Evolutionary conservation across 2,113 vertebrate genomes (phyloP), one percentile per base, ranked within the genome.

Genomic region (Regulus satrapa): DNA sequence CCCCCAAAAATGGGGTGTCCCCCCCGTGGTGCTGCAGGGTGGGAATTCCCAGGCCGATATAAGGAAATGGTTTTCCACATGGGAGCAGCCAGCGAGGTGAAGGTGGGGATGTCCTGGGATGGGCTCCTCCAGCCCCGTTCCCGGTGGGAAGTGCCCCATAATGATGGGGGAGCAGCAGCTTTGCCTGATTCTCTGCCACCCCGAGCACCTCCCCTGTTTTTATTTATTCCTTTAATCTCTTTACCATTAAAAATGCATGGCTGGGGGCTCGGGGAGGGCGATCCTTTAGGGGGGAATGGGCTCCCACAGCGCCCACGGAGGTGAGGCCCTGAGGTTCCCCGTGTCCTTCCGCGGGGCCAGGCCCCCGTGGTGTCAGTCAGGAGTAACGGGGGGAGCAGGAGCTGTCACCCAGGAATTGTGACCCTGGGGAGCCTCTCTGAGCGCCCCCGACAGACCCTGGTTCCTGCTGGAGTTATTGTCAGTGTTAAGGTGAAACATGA

Each of bases 161-260:
- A 24, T 9, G 1, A 24, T 9, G 1, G 38, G 61, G 23, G 29
- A 34, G 59, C 56, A 38, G 45, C 52, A 4, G 29, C 81, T 25
- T n/a, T 79, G 29, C 69, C 36, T 0, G 0, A 4, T 19, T 9
- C 3, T 2, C 69, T 46, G 9, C 12, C 1, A 0, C 38, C 26
- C 54, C 7, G 1, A 14, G 80, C 40, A 14, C 78, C 82, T 79
- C 24, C 26, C n/a, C 14, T 20, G 31, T 0, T 52, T 92, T 77
- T 85, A 72, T 88, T 96, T 91, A 94, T 94, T 72, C 36, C 85
- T 93, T 95, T 96, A 75, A 96, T 95, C 81, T 66, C 6, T 80
- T 93, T 74, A 10, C 18, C 49, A 80, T 94, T 92, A 94, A 94
- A 94, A 96, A 89, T 62, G 67, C 74, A 71, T 46, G 1, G 0